A percentile compares a stretch with the other conserved stretches of the same genome.
phyloP scores from a whole-genome alignment of 2,797 vertebrate species.

The Catharus ustulatus region DNA sequence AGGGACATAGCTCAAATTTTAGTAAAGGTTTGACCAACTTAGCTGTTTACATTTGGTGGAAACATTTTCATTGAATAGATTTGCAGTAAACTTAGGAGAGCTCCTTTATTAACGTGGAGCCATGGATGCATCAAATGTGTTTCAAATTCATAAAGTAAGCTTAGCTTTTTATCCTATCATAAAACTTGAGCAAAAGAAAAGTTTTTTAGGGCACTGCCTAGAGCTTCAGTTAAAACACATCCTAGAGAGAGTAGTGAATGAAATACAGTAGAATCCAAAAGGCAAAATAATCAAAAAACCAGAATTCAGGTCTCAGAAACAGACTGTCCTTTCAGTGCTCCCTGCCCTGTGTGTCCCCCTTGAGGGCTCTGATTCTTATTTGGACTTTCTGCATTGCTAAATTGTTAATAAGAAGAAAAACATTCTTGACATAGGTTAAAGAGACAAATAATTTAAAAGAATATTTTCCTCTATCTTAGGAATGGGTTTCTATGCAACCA shows the following conservation, averaged over 20 bases:
- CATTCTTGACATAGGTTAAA: background rate
- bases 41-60: background rate
- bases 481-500: background rate
- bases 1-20: background rate
- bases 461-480: background rate
- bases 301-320: background rate
- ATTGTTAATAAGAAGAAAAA: background rate
- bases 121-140: background rate
- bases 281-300: background rate
- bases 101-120: background rate
- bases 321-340: background rate
- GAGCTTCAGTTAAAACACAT: background rate
- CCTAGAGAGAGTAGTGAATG: background rate
- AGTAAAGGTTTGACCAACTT: background rate
- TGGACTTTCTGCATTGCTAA: background rate
- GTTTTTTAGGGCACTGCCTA: background rate
- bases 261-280: background rate
- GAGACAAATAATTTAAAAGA: background rate
- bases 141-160: background rate
- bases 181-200: background rate
- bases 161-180: background rate
- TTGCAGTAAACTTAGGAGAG: background rate
- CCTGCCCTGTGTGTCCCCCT: rapidly evolving
- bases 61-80: background rate
- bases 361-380: background rate